A percentile compares a stretch with the other conserved stretches of the same genome.
These are phyloP conservation scores for Platichthys stellatus DNA, from an alignment of 2,113 vertebrate genomes.

Conservation along the genomic window DNA sequence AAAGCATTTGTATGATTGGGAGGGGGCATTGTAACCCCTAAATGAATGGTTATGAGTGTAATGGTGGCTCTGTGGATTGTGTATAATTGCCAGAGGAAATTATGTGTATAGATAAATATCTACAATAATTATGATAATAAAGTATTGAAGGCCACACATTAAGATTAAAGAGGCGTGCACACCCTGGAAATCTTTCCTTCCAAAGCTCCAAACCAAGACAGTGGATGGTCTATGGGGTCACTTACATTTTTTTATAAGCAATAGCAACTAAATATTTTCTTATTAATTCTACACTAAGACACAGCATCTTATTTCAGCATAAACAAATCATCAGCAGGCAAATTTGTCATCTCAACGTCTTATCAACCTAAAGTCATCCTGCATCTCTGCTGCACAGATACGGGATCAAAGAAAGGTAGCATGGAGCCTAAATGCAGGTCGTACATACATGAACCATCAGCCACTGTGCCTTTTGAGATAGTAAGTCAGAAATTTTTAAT, in stretches of 20 bases:
- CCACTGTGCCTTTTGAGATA: not conserved
- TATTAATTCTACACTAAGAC: not conserved
- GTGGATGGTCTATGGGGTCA: no score
- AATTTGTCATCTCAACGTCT: no score
- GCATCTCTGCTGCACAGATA: not conserved
- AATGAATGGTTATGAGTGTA: conserved; percentile 49
- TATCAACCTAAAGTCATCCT: not conserved
- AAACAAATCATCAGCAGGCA: not conserved
- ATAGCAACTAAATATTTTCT: no score
- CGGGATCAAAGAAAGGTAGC: not conserved
- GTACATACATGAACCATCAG: not conserved
- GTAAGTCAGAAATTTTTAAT: not conserved
- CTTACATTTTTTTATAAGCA: no score
- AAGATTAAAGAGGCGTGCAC: conserved; percentile 6
- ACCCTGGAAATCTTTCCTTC: conserved; percentile 45
- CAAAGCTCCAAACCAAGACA: conserved; percentile 3
- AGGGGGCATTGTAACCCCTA: conserved; percentile 35
- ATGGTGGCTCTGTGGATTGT: conserved; percentile 39
- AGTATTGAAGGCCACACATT: conserved; percentile 5
- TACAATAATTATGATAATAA: not conserved
- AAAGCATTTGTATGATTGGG: conserved; percentile 82
- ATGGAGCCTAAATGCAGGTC: not conserved
- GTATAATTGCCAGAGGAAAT: conserved; percentile 33
- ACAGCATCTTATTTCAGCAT: not conserved
- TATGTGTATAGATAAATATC: not conserved